A percentile compares a stretch with the other conserved stretches of the same genome.
Conservation (phyloP, 2,797 vertebrate species). For the Strix occidentalis region DNA sequence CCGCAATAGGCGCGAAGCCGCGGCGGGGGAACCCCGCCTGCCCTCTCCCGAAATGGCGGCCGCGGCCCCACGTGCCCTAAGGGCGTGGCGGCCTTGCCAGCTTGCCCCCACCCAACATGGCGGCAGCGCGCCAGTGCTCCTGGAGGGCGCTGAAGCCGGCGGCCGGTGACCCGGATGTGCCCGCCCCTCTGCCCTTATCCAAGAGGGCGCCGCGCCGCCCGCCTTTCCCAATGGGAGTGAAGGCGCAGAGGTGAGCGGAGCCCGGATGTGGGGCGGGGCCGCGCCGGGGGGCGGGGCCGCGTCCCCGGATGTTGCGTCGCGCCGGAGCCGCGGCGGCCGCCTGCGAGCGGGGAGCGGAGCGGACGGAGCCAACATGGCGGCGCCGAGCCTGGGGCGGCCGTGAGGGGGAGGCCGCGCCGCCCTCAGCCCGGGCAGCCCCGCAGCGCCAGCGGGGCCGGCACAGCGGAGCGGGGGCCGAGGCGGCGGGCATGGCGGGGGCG, state of each 20-base stretch:
- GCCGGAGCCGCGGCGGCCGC: neutral
- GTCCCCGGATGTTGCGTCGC: neutral
- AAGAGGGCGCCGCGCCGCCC: neutral
- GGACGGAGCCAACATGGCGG: constrained; percentile 48
- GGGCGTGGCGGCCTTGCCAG: neutral
- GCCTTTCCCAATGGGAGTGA: neutral
- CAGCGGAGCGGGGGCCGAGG: neutral
- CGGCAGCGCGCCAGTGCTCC: rapidly evolving
- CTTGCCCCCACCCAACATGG: neutral
- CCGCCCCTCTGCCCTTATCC: neutral
- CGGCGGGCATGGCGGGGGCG: neutral
- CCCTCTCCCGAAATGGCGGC: neutral
- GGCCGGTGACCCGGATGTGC: neutral
- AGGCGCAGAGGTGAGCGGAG: neutral
- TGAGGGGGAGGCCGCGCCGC: neutral
- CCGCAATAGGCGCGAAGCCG: neutral
- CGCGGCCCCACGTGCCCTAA: neutral
- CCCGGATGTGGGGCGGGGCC: neutral
- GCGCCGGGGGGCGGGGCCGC: neutral
- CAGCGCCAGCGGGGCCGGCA: neutral
- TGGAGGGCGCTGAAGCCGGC: neutral
- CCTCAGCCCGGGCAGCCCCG: neutral
- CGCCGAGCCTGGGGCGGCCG: neutral
- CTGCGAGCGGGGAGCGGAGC: constrained; percentile 25
- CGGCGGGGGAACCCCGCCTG: neutral